Conservation (phyloP, 2,888 invertebrate species). For the Zeuzera pyrina region DNA sequence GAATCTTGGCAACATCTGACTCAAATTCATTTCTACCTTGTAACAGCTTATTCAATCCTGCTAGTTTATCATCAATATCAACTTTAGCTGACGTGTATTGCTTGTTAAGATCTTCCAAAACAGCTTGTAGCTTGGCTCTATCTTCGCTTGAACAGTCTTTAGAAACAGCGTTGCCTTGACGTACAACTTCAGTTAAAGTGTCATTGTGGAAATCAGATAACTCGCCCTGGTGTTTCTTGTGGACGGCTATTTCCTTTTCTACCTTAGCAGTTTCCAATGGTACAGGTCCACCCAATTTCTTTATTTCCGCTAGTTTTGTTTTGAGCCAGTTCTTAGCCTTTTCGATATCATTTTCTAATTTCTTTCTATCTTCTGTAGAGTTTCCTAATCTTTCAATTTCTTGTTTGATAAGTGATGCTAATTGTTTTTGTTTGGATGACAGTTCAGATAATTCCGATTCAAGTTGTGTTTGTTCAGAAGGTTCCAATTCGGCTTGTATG, state of each 20-base stretch:
- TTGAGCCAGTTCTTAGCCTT: constrained; percentile 87
- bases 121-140: constrained; percentile 75
- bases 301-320: constrained; percentile 81
- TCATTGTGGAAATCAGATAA: constrained; percentile 84
- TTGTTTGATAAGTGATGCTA: constrained; percentile 79
- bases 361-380: constrained; percentile 80
- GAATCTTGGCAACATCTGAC: constrained; percentile 83
- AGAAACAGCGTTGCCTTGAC: constrained; percentile 82
- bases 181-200: constrained; percentile 81
- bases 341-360: constrained; percentile 84
- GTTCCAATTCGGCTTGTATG: constrained; percentile 88
- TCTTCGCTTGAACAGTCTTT: constrained; percentile 87
- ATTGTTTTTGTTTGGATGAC: constrained; percentile 81
- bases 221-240: constrained; percentile 83
- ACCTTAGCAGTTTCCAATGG: constrained; percentile 86
- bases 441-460: constrained; percentile 82
- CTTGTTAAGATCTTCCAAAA: constrained; percentile 78
- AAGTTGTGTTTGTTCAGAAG: constrained; percentile 85
- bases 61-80: constrained; percentile 81
- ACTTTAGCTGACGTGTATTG: constrained; percentile 82
- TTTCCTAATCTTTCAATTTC: constrained; percentile 81
- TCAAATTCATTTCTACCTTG: constrained; percentile 88
- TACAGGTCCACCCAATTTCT: constrained; percentile 82
- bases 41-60: constrained; percentile 80
- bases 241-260: constrained; percentile 85